phyloP scores from a whole-genome alignment of 2,888 invertebrate species.

The Megaustenia siamemsis region DNA sequence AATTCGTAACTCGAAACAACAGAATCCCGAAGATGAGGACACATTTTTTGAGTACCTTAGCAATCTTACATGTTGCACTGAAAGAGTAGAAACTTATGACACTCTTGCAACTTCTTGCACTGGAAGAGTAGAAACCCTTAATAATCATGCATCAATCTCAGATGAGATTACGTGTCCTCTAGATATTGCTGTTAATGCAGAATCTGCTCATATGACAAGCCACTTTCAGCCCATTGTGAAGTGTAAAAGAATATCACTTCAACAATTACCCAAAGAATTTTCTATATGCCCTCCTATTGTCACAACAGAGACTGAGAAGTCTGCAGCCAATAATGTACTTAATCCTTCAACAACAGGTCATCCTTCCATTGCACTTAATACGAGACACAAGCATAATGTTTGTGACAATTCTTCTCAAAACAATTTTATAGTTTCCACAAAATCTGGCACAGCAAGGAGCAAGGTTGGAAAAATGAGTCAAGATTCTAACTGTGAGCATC shows the following conservation, averaged over 20 bases:
- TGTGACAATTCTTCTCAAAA: neutral
- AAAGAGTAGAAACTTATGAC: neutral
- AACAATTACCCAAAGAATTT: neutral
- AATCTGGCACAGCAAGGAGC: neutral
- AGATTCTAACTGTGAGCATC: neutral
- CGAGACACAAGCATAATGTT: neutral
- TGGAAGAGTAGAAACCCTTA: neutral
- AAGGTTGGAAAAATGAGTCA: too few relatives aligned
- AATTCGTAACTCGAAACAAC: neutral
- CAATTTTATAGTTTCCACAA: neutral
- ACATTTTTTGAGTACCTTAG: constrained; percentile 10
- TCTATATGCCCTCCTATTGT: neutral
- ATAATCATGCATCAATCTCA: too few relatives aligned
- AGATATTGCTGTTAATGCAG: too few relatives aligned
- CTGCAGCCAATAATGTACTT: neutral
- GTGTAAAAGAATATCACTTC: neutral
- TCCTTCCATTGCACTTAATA: neutral
- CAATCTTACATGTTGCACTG: neutral
- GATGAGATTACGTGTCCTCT: too few relatives aligned
- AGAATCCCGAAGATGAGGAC: neutral
- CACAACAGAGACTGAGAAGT: neutral
- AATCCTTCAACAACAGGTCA: neutral
- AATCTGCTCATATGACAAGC: neutral
- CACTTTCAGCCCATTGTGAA: constrained; percentile 13
- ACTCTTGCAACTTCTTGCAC: neutral